Conservation (phyloP, 1,140 invertebrate species). For the Aphis gossypii region DNA sequence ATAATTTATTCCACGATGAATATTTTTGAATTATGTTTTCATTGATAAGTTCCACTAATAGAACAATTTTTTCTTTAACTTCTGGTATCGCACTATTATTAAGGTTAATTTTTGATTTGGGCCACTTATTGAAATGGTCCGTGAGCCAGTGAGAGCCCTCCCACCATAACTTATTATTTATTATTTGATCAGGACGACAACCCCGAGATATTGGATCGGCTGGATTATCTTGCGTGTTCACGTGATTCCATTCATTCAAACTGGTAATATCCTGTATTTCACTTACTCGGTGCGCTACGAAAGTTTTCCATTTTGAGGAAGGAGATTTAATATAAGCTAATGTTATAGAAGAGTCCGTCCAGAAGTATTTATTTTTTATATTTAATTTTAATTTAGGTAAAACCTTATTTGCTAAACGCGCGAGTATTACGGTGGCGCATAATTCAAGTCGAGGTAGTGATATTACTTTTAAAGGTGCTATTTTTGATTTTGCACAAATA, state of each 20-base stretch:
- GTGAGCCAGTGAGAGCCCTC: conserved; percentile 40
- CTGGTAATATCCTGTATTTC: conserved; percentile 63
- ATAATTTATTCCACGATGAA: too few species aligned
- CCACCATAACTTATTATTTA: conserved; percentile 60
- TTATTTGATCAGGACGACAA: conserved; percentile 59
- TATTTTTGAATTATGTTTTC: too few species aligned
- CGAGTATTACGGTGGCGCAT: conserved; percentile 57
- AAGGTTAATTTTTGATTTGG: too few species aligned
- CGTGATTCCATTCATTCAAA: conserved; percentile 63
- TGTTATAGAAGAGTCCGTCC: conserved; percentile 64
- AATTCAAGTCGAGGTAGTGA: conserved; percentile 64
- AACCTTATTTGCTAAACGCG: background rate
- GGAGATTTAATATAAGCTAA: conserved; percentile 63
- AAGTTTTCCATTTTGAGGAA: conserved; percentile 63
- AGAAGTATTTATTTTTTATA: conserved; percentile 34
- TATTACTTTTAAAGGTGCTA: conserved; percentile 63
- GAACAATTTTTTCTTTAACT: too few species aligned
- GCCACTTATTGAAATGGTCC: too few species aligned
- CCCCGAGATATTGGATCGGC: conserved; percentile 63
- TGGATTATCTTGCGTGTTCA: conserved; percentile 59
- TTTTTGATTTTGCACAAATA: conserved; percentile 63
- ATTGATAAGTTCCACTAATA: too few species aligned
- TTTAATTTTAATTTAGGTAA: background rate
- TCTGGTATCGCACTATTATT: too few species aligned
- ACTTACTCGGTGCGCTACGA: conserved; percentile 64